phyloP scores from a whole-genome alignment of 2,888 invertebrate genomes.

The Syritta pipiens region DNA sequence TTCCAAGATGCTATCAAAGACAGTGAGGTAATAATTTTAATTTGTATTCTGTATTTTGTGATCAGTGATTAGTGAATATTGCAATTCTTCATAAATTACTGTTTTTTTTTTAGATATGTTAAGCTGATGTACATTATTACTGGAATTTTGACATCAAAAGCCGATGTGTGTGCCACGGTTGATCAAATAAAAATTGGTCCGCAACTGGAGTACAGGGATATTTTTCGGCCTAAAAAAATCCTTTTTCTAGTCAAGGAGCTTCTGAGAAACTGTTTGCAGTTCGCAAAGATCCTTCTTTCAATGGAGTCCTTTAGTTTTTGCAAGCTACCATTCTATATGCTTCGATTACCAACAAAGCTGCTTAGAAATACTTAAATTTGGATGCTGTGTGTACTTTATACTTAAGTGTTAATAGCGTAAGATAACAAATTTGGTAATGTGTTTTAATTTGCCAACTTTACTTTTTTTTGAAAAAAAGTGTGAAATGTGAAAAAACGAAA shows the following conservation, averaged over 20 bases:
- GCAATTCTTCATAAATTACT: no score
- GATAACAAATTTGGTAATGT: slow-evolving; percentile 8
- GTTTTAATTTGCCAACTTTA: not conserved
- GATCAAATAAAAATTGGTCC: slow-evolving; percentile 77
- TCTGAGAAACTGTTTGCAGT: slow-evolving; percentile 13
- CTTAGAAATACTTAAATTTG: slow-evolving; percentile 33
- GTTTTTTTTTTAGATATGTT: slow-evolving; percentile 73
- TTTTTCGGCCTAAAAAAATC: slow-evolving; percentile 62
- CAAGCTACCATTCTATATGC: slow-evolving; percentile 53
- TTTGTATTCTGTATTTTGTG: not conserved
- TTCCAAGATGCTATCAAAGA: slow-evolving; percentile 42
- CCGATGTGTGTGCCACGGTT: slow-evolving; percentile 76
- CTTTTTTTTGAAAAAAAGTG: not conserved
- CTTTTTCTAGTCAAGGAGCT: slow-evolving; percentile 21
- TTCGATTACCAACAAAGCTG: slow-evolving; percentile 55
- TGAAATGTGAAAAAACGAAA: not conserved
- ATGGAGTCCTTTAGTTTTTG: slow-evolving; percentile 37
- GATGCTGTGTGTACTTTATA: slow-evolving; percentile 3
- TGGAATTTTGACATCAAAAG: slow-evolving; percentile 77
- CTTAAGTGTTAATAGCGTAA: slow-evolving; percentile 6
- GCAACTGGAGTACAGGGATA: slow-evolving; percentile 71
- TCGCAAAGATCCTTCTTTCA: slow-evolving; percentile 30
- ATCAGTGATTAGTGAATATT: no score
- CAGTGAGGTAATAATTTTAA: slow-evolving; percentile 57
- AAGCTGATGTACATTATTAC: slow-evolving; percentile 78